These are phyloP conservation scores for Caenorhabditis imperialis DNA, from an alignment of 2,888 invertebrate genomes.

Conservation along the genomic window DNA sequence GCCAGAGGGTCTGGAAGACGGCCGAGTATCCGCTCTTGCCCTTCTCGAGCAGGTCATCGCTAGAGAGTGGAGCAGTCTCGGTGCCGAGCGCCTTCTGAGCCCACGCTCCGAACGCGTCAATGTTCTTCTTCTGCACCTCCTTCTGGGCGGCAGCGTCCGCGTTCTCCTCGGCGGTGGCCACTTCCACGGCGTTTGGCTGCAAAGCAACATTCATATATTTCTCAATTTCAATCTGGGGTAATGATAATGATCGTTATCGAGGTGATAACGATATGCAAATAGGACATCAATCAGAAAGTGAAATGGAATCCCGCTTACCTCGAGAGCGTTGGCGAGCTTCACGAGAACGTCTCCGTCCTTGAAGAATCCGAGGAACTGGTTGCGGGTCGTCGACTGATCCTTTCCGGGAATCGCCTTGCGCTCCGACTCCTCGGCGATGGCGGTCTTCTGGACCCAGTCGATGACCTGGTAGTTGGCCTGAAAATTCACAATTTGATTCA, in stretches of 20 bases:
- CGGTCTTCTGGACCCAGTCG: constrained; percentile 70
- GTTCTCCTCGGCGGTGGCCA: constrained; percentile 61
- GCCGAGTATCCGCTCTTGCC: constrained; percentile 74
- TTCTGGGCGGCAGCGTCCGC: constrained; percentile 73
- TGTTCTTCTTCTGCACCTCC: constrained; percentile 73
- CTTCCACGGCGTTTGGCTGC: constrained; percentile 58
- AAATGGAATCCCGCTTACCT: constrained; percentile 35
- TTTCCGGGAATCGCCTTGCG: constrained; percentile 71
- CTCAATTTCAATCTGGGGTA: neutral
- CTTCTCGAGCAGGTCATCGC: constrained; percentile 74
- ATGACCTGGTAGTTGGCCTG: constrained; percentile 74
- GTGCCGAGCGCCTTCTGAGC: constrained; percentile 68
- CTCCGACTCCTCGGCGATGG: constrained; percentile 68
- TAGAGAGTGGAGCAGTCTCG: constrained; percentile 67
- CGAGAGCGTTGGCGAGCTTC: constrained; percentile 72
- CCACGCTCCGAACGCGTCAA: constrained; percentile 72
- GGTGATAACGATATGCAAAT: neutral
- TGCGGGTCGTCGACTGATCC: constrained; percentile 70
- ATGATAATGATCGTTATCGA: neutral
- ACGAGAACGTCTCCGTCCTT: constrained; percentile 72
- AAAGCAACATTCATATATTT: no score
- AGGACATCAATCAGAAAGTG: no score
- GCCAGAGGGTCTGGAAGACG: constrained; percentile 74
- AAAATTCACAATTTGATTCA: no score
- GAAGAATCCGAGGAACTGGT: constrained; percentile 74